phyloP scores from a whole-genome alignment of 2,888 invertebrate genomes.

The Macaria liturata region DNA sequence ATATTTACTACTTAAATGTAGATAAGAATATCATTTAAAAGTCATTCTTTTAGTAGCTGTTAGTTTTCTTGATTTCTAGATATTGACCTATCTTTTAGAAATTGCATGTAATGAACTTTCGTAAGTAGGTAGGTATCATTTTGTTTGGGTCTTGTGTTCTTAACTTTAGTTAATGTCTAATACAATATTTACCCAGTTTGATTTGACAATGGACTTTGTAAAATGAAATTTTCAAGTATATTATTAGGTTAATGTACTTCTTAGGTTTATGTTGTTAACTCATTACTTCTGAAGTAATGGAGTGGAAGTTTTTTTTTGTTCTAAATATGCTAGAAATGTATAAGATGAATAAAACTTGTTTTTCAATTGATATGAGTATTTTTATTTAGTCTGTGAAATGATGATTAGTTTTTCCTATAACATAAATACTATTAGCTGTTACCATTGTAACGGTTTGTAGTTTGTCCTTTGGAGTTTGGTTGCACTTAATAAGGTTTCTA shows the following conservation, averaged over 20 bases:
- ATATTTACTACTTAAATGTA: too few species aligned
- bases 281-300: conserved; percentile 72
- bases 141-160: neutral
- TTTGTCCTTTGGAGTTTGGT: too few species aligned
- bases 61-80: too few species aligned
- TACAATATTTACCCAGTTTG: conserved; percentile 26
- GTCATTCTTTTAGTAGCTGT: too few species aligned
- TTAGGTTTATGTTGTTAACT: conserved; percentile 63
- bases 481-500: too few species aligned
- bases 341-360: conserved; percentile 69
- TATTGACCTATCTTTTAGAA: neutral
- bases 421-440: too few species aligned
- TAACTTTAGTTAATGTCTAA: conserved; percentile 1
- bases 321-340: conserved; percentile 65
- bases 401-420: too few species aligned
- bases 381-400: neutral
- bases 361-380: conserved; percentile 37
- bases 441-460: too few species aligned
- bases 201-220: conserved; percentile 44
- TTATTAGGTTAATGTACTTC: conserved; percentile 34
- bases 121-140: neutral
- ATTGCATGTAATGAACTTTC: conserved; percentile 14
- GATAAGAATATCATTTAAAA: too few species aligned
- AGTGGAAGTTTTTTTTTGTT: conserved; percentile 64
- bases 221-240: conserved; percentile 48